These are phyloP conservation scores for Arothron firmamentum DNA, from an alignment of 2,113 vertebrate genomes.

Conservation along the genomic window DNA sequence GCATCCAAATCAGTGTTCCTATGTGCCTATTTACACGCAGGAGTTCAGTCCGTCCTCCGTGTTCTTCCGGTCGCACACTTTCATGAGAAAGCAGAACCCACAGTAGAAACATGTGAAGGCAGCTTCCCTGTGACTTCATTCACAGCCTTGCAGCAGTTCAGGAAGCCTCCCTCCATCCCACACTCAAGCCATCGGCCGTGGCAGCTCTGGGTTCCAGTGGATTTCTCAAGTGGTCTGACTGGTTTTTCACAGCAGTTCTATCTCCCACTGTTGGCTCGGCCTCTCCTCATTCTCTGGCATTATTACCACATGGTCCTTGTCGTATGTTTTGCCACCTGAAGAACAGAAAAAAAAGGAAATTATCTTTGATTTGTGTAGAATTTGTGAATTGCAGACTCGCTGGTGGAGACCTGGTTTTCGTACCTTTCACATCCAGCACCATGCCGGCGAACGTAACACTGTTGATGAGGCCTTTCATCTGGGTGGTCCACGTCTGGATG, in stretches of 20 bases:
- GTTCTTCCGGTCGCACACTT: not conserved
- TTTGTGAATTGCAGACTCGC: not conserved
- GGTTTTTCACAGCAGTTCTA: conserved; percentile 73
- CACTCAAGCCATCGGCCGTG: not conserved
- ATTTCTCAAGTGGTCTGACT: not conserved
- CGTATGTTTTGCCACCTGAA: conserved; percentile 84
- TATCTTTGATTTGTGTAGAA: too few species aligned
- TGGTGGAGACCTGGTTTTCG: not conserved
- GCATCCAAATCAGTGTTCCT: not conserved
- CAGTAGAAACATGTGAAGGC: not conserved
- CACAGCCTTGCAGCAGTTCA: not conserved
- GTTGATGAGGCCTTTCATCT: conserved; percentile 75
- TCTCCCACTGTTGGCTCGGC: conserved; percentile 82
- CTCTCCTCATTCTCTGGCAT: conserved; percentile 76
- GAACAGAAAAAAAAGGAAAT: not conserved
- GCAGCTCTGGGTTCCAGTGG: not conserved
- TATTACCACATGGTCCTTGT: conserved; percentile 84
- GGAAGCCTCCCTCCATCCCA: not conserved
- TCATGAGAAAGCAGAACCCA: not conserved
- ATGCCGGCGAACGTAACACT: conserved; percentile 84
- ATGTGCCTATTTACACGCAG: not conserved
- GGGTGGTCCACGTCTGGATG: conserved; percentile 82
- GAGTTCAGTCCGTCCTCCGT: not conserved
- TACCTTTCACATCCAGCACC: conserved; percentile 89
- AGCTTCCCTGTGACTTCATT: too few species aligned